phyloP scores from a whole-genome alignment of 1,140 invertebrate species.

The Mamestra configurata region DNA sequence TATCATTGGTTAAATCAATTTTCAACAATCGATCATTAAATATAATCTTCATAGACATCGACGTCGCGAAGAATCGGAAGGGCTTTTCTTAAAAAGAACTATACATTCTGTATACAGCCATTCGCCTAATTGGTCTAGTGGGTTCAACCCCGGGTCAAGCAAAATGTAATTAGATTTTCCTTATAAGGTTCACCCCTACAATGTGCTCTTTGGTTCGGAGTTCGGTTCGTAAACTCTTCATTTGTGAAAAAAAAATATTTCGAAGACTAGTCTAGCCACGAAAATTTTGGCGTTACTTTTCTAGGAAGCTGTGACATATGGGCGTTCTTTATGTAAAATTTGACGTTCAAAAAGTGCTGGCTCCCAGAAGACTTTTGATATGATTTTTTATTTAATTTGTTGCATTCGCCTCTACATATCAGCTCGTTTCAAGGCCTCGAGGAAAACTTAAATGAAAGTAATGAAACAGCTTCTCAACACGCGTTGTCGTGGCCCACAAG shows the following conservation, averaged over 20 bases:
- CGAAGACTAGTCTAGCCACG: no score
- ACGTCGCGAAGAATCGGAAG: neutral
- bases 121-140: constrained; percentile 9
- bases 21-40: no score
- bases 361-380: neutral
- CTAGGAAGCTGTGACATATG: no score
- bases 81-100: neutral
- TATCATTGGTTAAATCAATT: no score
- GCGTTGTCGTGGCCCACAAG: constrained; percentile 22
- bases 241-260: neutral
- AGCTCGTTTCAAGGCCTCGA: constrained; percentile 14
- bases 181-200: constrained; percentile 5
- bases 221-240: neutral
- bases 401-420: neutral
- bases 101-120: constrained; percentile 17
- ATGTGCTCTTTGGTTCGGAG: neutral
- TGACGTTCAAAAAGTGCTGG: no score
- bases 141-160: constrained; percentile 13
- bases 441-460: constrained; percentile 37
- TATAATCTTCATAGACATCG: no score
- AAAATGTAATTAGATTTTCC: constrained; percentile 34
- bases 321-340: no score
- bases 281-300: no score
- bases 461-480: constrained; percentile 42
- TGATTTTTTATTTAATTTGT: neutral